phyloP scores from a whole-genome alignment of 2,113 vertebrate species.

The Bufo gargarizans region DNA sequence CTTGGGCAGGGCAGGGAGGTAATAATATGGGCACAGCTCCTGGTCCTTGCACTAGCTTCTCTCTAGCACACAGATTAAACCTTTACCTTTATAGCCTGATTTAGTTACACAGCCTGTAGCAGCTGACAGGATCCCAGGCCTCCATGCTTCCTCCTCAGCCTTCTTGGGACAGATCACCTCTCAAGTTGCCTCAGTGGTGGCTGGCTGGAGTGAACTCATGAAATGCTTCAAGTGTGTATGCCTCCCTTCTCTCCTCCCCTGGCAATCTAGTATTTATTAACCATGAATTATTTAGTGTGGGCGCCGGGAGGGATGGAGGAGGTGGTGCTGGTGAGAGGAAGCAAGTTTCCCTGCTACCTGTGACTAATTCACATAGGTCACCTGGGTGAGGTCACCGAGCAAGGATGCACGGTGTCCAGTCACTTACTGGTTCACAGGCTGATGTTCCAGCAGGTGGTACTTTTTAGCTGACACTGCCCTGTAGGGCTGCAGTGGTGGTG shows the following conservation, averaged over 20 bases:
- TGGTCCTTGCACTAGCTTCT: slow-evolving; percentile 8
- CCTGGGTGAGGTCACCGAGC: slow-evolving; percentile 26
- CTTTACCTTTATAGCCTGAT: background rate
- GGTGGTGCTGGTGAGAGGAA: background rate
- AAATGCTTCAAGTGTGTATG: background rate
- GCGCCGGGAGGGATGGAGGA: slow-evolving; percentile 17
- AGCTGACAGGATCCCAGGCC: background rate
- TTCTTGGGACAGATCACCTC: background rate
- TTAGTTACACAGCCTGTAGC: background rate
- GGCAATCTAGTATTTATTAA: slow-evolving; percentile 39
- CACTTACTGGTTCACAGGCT: background rate
- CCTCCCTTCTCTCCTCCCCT: background rate
- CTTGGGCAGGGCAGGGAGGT: background rate
- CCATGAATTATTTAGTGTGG: slow-evolving; percentile 53
- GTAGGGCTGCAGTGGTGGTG: background rate
- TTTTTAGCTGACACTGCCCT: background rate
- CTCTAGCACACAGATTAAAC: background rate
- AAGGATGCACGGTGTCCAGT: background rate
- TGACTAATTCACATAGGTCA: background rate
- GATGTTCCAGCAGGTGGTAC: background rate
- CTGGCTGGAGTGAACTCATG: background rate
- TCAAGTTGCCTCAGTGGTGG: background rate
- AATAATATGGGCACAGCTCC: slow-evolving; percentile 8
- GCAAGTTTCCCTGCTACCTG: background rate
- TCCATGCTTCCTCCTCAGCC: background rate